Conservation (phyloP, 64 coral and sea anemone genomes). For the Acropora tenuis region DNA sequence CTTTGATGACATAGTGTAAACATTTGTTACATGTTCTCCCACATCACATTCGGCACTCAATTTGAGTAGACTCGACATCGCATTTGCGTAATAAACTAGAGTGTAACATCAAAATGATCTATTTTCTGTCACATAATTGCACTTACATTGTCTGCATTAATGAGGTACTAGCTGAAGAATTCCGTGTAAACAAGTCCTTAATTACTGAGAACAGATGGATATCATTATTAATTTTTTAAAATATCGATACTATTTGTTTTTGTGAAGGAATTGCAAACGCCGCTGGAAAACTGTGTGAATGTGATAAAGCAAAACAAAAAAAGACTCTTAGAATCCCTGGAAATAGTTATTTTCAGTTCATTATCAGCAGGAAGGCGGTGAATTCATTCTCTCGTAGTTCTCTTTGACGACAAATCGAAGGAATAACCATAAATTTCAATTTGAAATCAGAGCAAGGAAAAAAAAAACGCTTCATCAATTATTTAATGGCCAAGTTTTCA, state of each 20-base stretch:
- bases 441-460: background rate
- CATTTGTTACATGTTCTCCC: background rate
- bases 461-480: conserved; percentile 26
- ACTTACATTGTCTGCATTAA: conserved; percentile 39
- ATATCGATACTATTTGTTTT: background rate
- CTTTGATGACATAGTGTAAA: background rate
- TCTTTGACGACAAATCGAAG: background rate
- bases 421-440: background rate
- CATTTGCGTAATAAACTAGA: background rate
- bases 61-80: background rate
- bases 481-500: conserved; percentile 12
- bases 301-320: background rate
- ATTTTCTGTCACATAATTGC: background rate
- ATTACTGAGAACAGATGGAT: conserved; percentile 28
- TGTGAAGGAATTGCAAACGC: background rate
- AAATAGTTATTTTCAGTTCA: background rate
- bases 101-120: background rate
- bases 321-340: background rate
- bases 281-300: background rate
- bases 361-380: background rate
- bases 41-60: no score
- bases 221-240: conserved; percentile 43
- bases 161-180: conserved; percentile 14
- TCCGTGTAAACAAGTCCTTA: conserved; percentile 29
- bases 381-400: background rate